A percentile compares a stretch with the other conserved stretches of the same genome.
These are phyloP conservation scores for Crypturellus tataupa DNA, from an alignment of 2,797 vertebrate species.

Conservation along the genomic window DNA sequence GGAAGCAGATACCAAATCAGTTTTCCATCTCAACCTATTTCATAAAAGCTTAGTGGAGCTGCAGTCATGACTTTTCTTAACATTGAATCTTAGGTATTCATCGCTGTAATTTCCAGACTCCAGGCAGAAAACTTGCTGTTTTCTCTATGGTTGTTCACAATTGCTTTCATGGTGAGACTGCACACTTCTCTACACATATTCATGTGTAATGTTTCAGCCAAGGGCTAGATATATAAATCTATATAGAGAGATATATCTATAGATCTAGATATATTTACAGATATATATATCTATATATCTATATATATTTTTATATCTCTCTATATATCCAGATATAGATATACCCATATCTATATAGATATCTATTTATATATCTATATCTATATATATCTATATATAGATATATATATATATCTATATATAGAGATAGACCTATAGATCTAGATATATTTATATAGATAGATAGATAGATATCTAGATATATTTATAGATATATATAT, in stretches of 20 bases:
- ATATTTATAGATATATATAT: no score
- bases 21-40: background rate
- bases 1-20: background rate
- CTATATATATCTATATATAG: no score
- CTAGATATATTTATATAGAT: no score
- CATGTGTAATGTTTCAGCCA: background rate
- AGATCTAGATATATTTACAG: background rate
- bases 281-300: background rate
- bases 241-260: no score
- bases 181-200: background rate
- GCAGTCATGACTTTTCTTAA: background rate
- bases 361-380: no score
- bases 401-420: no score
- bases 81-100: background rate
- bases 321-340: no score
- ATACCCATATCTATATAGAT: no score
- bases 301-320: no score
- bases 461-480: background rate
- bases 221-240: background rate
- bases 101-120: background rate
- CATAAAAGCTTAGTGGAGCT: background rate
- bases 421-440: no score
- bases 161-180: background rate
- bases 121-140: background rate
- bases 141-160: background rate